Evolutionary conservation across 2,888 invertebrate species (phyloP), one percentile per base, ranked within the genome.

Genomic region (Lomographa bimaculata): DNA sequence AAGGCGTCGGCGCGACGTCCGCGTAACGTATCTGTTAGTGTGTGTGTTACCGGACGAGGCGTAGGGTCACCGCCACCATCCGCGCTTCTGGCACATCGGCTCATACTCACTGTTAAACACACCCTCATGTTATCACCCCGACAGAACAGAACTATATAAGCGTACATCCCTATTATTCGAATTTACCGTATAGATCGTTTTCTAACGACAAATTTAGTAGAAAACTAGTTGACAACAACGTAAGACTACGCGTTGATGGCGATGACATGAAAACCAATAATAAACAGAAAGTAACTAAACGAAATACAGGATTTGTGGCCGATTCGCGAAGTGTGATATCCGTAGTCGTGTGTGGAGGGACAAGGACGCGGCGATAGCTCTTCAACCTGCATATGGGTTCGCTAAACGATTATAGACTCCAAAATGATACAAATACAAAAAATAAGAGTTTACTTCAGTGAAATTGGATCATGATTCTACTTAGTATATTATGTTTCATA

Each of bases 51-150:
- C 82, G 76, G 73, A 56, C 54, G 62, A 23, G 67, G 74, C 78
- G 73, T 50, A 50, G 62, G 67, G 82, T 79, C 84, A 82, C 63
- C 80, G 82, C 71, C 79, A 71, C 65, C 76, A 66, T 54, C 68
- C 74, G 72, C 77, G 78, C 38, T 36, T 56, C 64, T 55, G 64
- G 57, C 75, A 48, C 78, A 79, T 73, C 75, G 80, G 79, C 79
- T 70, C 82, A 74, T 79, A 78, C 73, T 74, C 78, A 71, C 85
- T 85, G 84, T 71, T 69, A 59, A 79, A 80, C 66, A 72, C 65
- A 40, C 56, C 26, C 10, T 10, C 29, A 9, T 7, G 34, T 34
- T 28, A 36, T 45, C 46, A 54, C 36, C 39, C 46, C 46, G 36
- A 26, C 10, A 27, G 10, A 19, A 39, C 35, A 34, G 11, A 27